Evolutionary conservation across 2,113 vertebrate genomes (phyloP).

Genomic region (Phaethon lepturus): DNA sequence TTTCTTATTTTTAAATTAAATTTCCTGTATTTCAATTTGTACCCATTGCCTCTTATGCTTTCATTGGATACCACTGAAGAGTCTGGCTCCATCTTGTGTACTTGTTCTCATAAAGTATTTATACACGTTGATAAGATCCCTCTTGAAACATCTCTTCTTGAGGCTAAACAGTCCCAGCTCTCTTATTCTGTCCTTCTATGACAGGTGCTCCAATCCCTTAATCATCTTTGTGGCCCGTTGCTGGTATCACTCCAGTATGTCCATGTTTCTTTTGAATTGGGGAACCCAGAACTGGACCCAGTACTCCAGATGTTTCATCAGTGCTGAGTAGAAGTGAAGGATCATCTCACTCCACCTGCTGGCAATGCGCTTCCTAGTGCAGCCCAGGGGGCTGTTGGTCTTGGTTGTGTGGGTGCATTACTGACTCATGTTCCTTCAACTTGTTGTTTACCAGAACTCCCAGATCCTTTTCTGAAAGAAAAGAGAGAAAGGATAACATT

Average conservation of each 20-base stretch:
- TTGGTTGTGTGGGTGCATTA: neutral
- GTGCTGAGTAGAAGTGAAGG: neutral
- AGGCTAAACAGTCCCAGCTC: neutral
- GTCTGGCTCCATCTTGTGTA: neutral
- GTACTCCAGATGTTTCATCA: neutral
- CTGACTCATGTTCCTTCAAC: neutral
- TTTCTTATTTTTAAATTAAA: neutral
- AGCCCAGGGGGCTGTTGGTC: neutral
- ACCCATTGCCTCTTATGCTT: neutral
- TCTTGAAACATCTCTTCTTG: neutral
- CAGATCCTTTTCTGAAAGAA: neutral
- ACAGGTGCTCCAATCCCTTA: neutral
- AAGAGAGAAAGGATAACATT: neutral
- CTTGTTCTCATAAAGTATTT: neutral
- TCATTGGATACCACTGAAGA: neutral
- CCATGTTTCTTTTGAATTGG: neutral
- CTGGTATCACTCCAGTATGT: neutral
- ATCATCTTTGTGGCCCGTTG: neutral
- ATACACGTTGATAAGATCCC: neutral
- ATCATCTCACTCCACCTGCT: neutral
- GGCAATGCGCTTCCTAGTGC: neutral
- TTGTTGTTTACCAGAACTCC: neutral
- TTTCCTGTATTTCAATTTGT: neutral
- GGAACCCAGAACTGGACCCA: neutral
- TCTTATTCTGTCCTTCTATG: neutral